Evolutionary conservation across 2,113 vertebrate genomes (phyloP).

Genomic region (Perca schrenkii): DNA sequence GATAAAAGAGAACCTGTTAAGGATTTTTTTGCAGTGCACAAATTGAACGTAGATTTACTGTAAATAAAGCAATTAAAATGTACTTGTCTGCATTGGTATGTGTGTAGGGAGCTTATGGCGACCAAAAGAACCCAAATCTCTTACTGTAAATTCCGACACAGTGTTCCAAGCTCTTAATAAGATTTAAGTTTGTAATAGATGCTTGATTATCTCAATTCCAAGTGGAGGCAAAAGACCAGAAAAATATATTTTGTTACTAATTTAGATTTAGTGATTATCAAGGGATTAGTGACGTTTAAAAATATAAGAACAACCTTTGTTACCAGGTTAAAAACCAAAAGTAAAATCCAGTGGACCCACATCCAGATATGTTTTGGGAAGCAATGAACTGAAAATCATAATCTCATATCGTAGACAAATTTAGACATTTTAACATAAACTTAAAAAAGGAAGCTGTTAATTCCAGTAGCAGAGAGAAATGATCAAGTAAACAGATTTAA

Average conservation of each 20-base stretch:
- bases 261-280: conserved; percentile 58
- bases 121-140: conserved; percentile 49
- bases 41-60: conserved; percentile 34
- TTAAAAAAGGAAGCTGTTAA: neutral
- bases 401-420: neutral
- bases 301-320: conserved; percentile 15
- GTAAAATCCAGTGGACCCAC: neutral
- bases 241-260: conserved; percentile 44
- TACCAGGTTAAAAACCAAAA: neutral
- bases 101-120: conserved; percentile 25
- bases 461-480: neutral
- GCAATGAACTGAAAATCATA: neutral
- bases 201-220: conserved; percentile 63
- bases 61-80: conserved; percentile 40
- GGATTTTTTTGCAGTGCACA: neutral
- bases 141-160: conserved; percentile 28
- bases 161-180: conserved; percentile 71
- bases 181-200: conserved; percentile 74
- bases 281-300: conserved; percentile 40
- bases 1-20: neutral
- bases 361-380: neutral
- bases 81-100: neutral
- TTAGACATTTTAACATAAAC: neutral
- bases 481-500: neutral
- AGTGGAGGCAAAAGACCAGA: conserved; percentile 32